A percentile compares a stretch with the other conserved stretches of the same genome.
Conservation (phyloP, 35 echinoderm and acorn worm genomes). For the Apostichopus parvimensis region DNA sequence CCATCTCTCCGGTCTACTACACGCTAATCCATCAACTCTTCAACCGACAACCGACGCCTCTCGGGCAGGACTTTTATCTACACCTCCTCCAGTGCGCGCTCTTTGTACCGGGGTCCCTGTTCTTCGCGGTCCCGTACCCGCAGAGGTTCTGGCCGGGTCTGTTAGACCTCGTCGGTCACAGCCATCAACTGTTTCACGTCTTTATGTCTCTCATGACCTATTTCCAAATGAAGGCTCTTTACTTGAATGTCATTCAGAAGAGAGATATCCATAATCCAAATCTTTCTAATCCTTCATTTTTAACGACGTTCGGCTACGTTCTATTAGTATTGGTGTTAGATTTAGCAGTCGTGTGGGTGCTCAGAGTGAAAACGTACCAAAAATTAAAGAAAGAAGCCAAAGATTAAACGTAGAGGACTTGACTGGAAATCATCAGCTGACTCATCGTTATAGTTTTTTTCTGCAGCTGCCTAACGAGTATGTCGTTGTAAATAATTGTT, state of each 20-base stretch:
- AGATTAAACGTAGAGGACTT: neutral
- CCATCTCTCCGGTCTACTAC: conserved; percentile 67
- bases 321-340: conserved; percentile 53
- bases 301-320: conserved; percentile 48
- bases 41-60: neutral
- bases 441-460: too few relatives aligned
- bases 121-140: conserved; percentile 86
- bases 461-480: too few relatives aligned
- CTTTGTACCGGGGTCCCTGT: conserved; percentile 66
- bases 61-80: conserved; percentile 59
- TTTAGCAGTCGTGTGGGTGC: conserved; percentile 55
- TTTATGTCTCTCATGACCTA: conserved; percentile 78
- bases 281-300: conserved; percentile 40
- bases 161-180: conserved; percentile 85
- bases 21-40: conserved; percentile 36
- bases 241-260: conserved; percentile 60
- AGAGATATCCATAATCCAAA: conserved; percentile 51
- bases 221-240: conserved; percentile 69
- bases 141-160: conserved; percentile 79
- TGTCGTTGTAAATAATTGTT: too few relatives aligned
- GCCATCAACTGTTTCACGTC: conserved; percentile 91
- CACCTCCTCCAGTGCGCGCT: conserved; percentile 61
- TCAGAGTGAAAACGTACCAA: conserved; percentile 65
- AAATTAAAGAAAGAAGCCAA: conserved; percentile 57
- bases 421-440: too few relatives aligned